phyloP scores from a whole-genome alignment of 23 tunicate species.

The Styela plicata region DNA sequence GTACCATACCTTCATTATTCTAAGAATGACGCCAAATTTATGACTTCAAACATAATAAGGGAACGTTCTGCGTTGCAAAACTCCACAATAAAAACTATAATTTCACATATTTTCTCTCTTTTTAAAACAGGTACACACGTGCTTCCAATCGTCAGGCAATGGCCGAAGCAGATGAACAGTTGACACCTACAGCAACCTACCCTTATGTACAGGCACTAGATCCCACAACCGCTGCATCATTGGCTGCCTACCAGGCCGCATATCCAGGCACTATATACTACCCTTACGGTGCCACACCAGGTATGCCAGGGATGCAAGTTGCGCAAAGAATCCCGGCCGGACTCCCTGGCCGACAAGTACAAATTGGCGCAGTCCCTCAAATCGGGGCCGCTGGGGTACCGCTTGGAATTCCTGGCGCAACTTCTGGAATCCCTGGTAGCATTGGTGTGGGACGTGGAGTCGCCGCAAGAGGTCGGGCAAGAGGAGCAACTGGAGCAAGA shows the following conservation, averaged over 20 bases:
- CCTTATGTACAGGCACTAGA: conserved; percentile 61
- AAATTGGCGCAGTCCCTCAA: conserved; percentile 50
- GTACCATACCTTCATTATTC: too few relatives aligned
- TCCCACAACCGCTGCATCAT: conserved; percentile 36
- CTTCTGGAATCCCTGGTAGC: conserved; percentile 54
- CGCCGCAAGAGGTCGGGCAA: conserved; percentile 46
- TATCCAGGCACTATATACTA: conserved; percentile 69
- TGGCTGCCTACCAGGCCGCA: conserved; percentile 59
- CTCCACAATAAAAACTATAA: too few relatives aligned
- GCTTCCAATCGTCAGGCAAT: conserved; percentile 68
- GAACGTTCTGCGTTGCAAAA: too few relatives aligned
- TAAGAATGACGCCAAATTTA: too few relatives aligned
- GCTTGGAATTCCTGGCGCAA: conserved; percentile 93
- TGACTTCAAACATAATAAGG: too few relatives aligned
- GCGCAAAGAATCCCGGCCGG: conserved; percentile 41
- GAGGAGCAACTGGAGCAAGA: conserved; percentile 46
- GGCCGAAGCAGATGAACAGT: conserved; percentile 51
- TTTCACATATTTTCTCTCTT: too few relatives aligned
- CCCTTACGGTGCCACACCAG: conserved; percentile 67
- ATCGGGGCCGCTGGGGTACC: conserved; percentile 98
- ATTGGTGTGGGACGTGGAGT: conserved; percentile 23
- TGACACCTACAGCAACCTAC: conserved; percentile 28
- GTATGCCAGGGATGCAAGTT: conserved; percentile 54
- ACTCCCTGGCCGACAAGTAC: conserved; percentile 29
- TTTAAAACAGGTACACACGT: conserved; percentile 93